Evolutionary conservation across 2,797 vertebrate genomes (phyloP).

Genomic region (Echiichthys vipera): DNA sequence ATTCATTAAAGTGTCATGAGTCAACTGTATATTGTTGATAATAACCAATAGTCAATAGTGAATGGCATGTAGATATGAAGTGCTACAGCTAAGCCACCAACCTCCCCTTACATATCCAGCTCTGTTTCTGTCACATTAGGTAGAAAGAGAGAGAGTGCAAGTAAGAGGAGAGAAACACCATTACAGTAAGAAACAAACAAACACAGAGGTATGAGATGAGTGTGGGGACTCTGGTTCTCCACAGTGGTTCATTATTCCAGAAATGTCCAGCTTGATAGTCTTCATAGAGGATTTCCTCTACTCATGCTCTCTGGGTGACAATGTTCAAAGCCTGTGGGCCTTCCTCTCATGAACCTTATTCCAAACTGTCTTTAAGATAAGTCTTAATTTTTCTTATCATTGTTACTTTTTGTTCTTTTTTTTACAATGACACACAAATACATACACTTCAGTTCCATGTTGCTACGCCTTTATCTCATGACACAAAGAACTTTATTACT

Average conservation of each 20-base stretch:
- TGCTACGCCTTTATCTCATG: not conserved
- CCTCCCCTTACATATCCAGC: conserved; percentile 1
- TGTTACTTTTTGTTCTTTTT: not conserved
- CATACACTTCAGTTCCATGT: not conserved
- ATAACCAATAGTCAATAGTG: conserved; percentile 21
- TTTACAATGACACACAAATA: conserved; percentile 5
- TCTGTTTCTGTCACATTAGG: conserved; percentile 22
- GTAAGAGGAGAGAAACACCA: not conserved
- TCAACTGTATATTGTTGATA: too few relatives aligned
- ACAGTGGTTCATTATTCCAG: conserved; percentile 51
- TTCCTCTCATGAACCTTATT: conserved; percentile 4
- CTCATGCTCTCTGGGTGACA: conserved; percentile 32
- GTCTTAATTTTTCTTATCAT: not conserved
- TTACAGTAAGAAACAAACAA: conserved; percentile 8
- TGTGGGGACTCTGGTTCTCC: conserved; percentile 10
- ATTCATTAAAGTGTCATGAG: too few relatives aligned
- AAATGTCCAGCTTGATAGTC: conserved; percentile 23
- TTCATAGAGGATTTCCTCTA: conserved; percentile 32
- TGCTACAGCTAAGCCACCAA: not conserved
- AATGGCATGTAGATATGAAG: not conserved
- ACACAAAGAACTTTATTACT: too few relatives aligned
- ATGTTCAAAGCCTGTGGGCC: conserved; percentile 21
- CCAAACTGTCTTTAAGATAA: too few relatives aligned
- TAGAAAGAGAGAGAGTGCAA: not conserved
- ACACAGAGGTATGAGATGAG: conserved; percentile 21